phyloP scores from a whole-genome alignment of 2,888 invertebrate species.

The Acrobasis suavella region DNA sequence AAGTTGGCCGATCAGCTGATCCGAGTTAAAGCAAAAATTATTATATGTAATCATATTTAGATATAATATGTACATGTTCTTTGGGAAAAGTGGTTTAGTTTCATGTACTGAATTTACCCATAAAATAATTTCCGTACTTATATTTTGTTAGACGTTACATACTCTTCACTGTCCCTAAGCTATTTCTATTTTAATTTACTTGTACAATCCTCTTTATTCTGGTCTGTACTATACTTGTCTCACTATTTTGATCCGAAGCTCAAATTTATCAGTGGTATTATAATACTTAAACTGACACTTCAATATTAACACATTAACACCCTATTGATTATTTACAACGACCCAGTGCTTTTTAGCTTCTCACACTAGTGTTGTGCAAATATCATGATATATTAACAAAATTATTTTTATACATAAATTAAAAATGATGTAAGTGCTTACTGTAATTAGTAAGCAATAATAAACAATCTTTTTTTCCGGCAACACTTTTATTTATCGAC shows the following conservation, averaged over 20 bases:
- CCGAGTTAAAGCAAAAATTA: too few relatives aligned
- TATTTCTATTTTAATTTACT: neutral
- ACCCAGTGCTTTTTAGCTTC: constrained; percentile 65
- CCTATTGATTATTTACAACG: constrained; percentile 27
- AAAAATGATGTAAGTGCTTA: neutral
- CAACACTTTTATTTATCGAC: constrained; percentile 22
- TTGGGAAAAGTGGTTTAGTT: too few relatives aligned
- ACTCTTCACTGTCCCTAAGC: neutral
- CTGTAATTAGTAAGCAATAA: too few relatives aligned
- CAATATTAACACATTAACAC: constrained; percentile 25
- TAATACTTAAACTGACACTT: constrained; percentile 15
- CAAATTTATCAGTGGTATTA: neutral
- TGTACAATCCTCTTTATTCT: constrained; percentile 7
- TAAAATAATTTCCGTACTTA: too few relatives aligned
- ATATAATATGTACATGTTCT: too few relatives aligned
- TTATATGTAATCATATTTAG: too few relatives aligned
- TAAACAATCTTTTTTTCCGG: neutral
- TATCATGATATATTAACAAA: constrained; percentile 27
- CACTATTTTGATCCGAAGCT: neutral
- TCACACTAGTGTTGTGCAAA: constrained; percentile 48
- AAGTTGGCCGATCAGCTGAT: too few relatives aligned
- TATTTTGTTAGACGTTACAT: too few relatives aligned
- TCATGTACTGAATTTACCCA: too few relatives aligned
- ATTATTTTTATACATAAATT: too few relatives aligned
- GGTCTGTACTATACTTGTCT: neutral